Base-by-base conservation (phyloP, 92 coral and sea anemone species). In the Zoanthus solanderi region DNA sequence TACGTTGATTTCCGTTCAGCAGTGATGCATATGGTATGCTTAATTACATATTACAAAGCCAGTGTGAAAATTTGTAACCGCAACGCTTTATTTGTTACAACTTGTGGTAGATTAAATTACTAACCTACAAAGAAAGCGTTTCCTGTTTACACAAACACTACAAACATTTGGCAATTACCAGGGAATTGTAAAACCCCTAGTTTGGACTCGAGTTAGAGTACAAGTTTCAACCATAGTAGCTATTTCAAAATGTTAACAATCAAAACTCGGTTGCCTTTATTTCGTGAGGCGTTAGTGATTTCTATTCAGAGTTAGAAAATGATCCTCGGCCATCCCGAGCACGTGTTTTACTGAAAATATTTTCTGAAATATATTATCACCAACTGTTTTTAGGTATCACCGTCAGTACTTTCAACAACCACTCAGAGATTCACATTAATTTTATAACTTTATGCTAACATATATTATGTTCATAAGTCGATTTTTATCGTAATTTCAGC, bases 11-110 rank as follows among this genome's bases (percentile, higher is more conserved):
- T 28, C 44, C 75, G 45, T 66, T 16, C 72, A 61, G 69, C 69
- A 2, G 5, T 61, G 69, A 61, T 61, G 69, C 69, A 61, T 61
- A 61, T 61, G 69, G 34, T 66, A 66, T 66, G 72, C 72, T 66
- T 18, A 66, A 66, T 66, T 30, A 66, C 72, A 30, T 66, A 66
- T 30, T 66, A 23, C 72, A 66, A 66, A 66, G 72, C 72, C 72
- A 66, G 42, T 66, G 72, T 66, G 42, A 23, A 66, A 66, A 66
- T 23, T 66, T 66, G 56, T 50, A 50, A 1, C 56, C 56, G 56
- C 56, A 50, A 50, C 42, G 42, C 42, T 37, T 37, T 0, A 37
- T 37, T 37, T 4, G 42, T 37, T 37, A 37, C 42, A 0, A 37
- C 42, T 37, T 37, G 42, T 37, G 42, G 42, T 37, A 37, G 42